Percentiles rank a stretch among this genome's conserved stretches.
phyloP scores from a whole-genome alignment of 2,797 vertebrate species.

The Phoebastria nigripes region DNA sequence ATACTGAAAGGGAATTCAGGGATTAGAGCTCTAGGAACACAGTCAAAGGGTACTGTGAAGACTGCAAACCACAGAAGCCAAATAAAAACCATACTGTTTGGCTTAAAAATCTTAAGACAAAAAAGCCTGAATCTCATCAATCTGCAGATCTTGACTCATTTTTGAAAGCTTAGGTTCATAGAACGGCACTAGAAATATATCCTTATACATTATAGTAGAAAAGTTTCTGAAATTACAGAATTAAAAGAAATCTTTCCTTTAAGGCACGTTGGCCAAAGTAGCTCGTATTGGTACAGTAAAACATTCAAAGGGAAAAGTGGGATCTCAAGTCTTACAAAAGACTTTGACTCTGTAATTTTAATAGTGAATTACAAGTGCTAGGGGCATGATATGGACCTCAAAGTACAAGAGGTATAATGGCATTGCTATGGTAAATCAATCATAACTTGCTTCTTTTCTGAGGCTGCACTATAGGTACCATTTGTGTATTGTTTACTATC shows the following conservation, averaged over 20 bases:
- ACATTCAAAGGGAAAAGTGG: not conserved
- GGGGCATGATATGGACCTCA: not conserved
- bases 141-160: not conserved
- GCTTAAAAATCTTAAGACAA: not conserved
- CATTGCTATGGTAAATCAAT: not conserved
- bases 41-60: not conserved
- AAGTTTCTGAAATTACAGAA: not conserved
- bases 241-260: not conserved
- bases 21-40: not conserved
- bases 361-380: not conserved
- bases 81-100: not conserved
- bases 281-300: not conserved
- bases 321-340: not conserved
- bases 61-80: not conserved
- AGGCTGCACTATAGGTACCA: not conserved
- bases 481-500: not conserved
- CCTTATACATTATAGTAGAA: not conserved
- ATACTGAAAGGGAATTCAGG: not conserved
- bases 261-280: not conserved
- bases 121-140: not conserved
- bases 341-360: not conserved
- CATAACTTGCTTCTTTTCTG: not conserved
- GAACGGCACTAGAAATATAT: not conserved
- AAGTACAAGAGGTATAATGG: not conserved
- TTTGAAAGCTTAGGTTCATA: not conserved